Evolutionary conservation across 2,888 invertebrate genomes (phyloP).

Genomic region (Malacosoma neustria): DNA sequence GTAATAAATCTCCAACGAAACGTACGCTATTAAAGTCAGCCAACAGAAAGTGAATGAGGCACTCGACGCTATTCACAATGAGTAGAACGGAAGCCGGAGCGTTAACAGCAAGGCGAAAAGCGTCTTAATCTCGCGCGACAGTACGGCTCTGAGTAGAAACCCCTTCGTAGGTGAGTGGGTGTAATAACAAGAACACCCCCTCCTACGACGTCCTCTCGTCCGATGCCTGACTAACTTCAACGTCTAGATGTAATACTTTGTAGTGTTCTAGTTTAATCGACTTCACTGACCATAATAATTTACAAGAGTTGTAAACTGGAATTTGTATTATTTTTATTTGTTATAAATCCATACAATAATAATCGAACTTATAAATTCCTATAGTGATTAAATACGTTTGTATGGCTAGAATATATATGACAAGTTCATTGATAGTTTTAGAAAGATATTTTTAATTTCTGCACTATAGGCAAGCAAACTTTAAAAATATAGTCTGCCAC

Average conservation of each 20-base stretch:
- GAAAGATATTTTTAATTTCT: too few relatives aligned
- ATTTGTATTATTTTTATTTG: too few relatives aligned
- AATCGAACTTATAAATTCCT: too few relatives aligned
- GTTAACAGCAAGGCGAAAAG: slow-evolving; percentile 58
- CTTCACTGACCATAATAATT: too few relatives aligned
- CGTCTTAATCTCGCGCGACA: slow-evolving; percentile 67
- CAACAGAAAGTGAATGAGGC: slow-evolving; percentile 30
- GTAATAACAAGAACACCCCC: slow-evolving; percentile 63
- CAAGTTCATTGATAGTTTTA: too few relatives aligned
- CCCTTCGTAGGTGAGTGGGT: slow-evolving; percentile 69
- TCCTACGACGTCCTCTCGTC: slow-evolving; percentile 37
- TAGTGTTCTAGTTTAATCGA: slow-evolving; percentile 50
- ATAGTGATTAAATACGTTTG: too few relatives aligned
- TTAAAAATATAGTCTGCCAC: slow-evolving; percentile 20
- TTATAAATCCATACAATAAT: too few relatives aligned
- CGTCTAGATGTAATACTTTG: slow-evolving; percentile 61
- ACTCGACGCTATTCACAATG: slow-evolving; percentile 42
- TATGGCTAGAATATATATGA: too few relatives aligned
- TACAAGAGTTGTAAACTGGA: too few relatives aligned
- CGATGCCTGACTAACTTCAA: slow-evolving; percentile 49
- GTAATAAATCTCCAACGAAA: slow-evolving; percentile 8
- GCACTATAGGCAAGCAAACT: slow-evolving; percentile 27
- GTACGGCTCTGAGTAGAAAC: slow-evolving; percentile 52
- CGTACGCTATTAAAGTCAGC: slow-evolving; percentile 29
- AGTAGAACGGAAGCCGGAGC: slow-evolving; percentile 46